phyloP scores from a whole-genome alignment of 2,888 invertebrate genomes.

The Diaperis boleti region DNA sequence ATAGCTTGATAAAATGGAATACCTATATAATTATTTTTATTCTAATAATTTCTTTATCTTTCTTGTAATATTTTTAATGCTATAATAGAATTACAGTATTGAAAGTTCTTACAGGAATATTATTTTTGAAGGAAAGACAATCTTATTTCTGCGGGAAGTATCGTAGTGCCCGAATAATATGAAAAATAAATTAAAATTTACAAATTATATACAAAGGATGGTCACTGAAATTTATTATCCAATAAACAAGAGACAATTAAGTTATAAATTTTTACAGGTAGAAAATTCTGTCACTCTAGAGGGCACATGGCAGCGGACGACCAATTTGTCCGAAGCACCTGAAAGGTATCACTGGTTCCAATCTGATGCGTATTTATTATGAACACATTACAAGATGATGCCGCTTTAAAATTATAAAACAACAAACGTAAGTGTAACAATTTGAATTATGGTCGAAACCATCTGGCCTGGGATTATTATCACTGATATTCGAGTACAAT shows the following conservation, averaged over 20 bases:
- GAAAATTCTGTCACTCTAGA: conserved; percentile 16
- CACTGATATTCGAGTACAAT: conserved; percentile 63
- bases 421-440: conserved; percentile 63
- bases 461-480: conserved; percentile 63
- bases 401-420: conserved; percentile 64
- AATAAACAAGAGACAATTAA: conserved; percentile 33
- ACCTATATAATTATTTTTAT: too few species aligned
- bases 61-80: too few species aligned
- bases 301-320: conserved; percentile 13
- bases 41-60: too few species aligned
- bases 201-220: too few species aligned
- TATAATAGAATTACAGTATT: too few species aligned
- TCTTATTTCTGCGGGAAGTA: too few species aligned
- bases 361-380: conserved; percentile 52
- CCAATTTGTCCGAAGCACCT: conserved; percentile 23
- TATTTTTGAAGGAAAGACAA: too few species aligned
- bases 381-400: conserved; percentile 53
- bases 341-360: conserved; percentile 24
- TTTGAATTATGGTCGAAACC: conserved; percentile 63
- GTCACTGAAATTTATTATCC: conserved; percentile 28
- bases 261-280: conserved; percentile 33
- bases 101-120: too few species aligned
- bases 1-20: too few species aligned
- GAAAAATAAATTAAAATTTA: too few species aligned
- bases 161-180: too few species aligned